A percentile compares a stretch with the other conserved stretches of the same genome.
These are phyloP conservation scores for Poecile atricapillus DNA, from an alignment of 2,113 vertebrate genomes.

Conservation along the genomic window DNA sequence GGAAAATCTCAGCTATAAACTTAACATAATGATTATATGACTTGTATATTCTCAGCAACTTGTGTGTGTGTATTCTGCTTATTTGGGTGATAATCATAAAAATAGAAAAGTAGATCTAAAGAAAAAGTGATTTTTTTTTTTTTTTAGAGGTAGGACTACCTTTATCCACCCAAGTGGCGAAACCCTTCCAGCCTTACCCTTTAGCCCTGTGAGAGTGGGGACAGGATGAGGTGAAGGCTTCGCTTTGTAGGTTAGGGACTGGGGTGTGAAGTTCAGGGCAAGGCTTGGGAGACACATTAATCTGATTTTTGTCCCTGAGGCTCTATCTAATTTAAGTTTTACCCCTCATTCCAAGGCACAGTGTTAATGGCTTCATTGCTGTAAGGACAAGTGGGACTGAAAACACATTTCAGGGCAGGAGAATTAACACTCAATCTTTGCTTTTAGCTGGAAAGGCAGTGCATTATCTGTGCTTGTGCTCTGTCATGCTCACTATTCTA, in stretches of 20 bases:
- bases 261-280: neutral
- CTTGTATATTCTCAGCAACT: neutral
- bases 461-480: neutral
- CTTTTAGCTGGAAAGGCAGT: neutral
- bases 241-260: neutral
- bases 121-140: neutral
- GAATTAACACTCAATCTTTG: neutral
- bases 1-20: conserved; percentile 26
- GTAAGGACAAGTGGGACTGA: neutral
- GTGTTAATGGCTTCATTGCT: neutral
- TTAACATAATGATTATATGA: neutral
- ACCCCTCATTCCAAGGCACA: neutral
- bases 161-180: neutral
- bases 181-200: neutral
- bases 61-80: neutral
- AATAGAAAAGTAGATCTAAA: neutral
- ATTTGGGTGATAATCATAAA: neutral
- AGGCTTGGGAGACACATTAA: neutral
- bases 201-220: neutral
- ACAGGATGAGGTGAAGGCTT: fast-evolving
- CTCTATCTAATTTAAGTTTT: neutral
- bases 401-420: neutral
- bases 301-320: neutral
- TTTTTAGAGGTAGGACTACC: neutral
- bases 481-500: neutral